Evolutionary conservation across 1,140 invertebrate genomes (phyloP).

Genomic region (Saccostrea glomerata): DNA sequence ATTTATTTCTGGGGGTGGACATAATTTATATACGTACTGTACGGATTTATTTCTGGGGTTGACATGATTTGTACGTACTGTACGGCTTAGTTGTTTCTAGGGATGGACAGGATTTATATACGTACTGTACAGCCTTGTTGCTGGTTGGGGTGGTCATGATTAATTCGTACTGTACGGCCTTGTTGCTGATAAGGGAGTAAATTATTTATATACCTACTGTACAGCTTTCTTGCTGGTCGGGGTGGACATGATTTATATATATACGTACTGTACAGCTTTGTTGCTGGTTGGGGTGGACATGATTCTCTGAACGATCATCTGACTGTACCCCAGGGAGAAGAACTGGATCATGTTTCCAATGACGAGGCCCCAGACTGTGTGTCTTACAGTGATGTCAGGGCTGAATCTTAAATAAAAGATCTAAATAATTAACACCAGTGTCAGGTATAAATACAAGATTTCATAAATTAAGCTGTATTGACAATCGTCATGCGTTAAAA

Average conservation of each 20-base stretch:
- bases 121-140: neutral
- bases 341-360: conserved; percentile 93
- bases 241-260: neutral
- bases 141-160: neutral
- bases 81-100: conserved; percentile 83
- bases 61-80: no score
- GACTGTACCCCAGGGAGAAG: conserved; percentile 92
- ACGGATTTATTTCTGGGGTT: no score
- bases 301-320: conserved; percentile 94
- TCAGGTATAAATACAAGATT: neutral
- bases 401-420: conserved; percentile 80
- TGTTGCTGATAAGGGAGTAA: conserved; percentile 84
- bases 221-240: conserved; percentile 62
- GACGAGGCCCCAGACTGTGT: conserved; percentile 92
- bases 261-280: conserved; percentile 83
- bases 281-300: conserved; percentile 86
- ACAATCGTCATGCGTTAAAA: no score
- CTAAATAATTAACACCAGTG: neutral
- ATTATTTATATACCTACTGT: conserved; percentile 83
- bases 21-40: no score
- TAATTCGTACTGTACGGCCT: conserved; percentile 83
- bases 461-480: neutral
- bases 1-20: no score
- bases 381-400: conserved; percentile 87
- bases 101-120: conserved; percentile 85